A percentile compares a stretch with the other conserved stretches of the same genome.
Evolutionary conservation across 2,113 vertebrate species (phyloP).

Genomic region (Semnornis frantzii): DNA sequence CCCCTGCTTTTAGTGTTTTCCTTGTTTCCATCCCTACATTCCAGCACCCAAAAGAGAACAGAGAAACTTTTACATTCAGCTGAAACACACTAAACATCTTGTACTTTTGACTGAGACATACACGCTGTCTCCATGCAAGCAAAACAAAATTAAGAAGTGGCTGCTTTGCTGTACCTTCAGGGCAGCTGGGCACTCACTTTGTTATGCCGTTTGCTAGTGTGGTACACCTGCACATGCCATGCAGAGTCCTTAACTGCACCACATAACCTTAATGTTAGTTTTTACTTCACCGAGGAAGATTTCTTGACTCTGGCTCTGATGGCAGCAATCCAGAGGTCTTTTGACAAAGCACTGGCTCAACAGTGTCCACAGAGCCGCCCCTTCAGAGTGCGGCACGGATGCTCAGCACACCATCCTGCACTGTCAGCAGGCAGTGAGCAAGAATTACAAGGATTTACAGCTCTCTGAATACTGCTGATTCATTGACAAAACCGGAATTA

Average conservation of each 20-base stretch:
- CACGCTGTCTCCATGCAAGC: not conserved
- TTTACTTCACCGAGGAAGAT: not conserved
- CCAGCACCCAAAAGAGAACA: not conserved
- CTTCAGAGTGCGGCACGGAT: not conserved
- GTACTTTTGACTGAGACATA: not conserved
- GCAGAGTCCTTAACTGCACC: not conserved
- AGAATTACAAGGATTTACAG: not conserved
- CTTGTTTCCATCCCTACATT: not conserved
- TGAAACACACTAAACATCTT: not conserved
- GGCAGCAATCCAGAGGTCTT: not conserved
- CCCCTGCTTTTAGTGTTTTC: not conserved
- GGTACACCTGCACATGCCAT: not conserved
- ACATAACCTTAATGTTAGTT: not conserved
- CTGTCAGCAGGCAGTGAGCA: constrained; percentile 1
- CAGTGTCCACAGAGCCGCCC: not conserved
- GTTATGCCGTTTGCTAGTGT: not conserved
- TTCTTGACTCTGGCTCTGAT: not conserved
- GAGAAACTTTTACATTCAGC: not conserved
- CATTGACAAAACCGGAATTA: not conserved
- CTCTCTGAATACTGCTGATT: constrained; percentile 8
- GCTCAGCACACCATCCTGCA: not conserved
- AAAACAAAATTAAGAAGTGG: not conserved
- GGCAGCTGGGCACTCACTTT: accelerated
- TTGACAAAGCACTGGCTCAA: not conserved
- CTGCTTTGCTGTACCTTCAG: not conserved